Evolutionary conservation across 2,797 vertebrate species (phyloP).

Genomic region (Tragopan temminckii): DNA sequence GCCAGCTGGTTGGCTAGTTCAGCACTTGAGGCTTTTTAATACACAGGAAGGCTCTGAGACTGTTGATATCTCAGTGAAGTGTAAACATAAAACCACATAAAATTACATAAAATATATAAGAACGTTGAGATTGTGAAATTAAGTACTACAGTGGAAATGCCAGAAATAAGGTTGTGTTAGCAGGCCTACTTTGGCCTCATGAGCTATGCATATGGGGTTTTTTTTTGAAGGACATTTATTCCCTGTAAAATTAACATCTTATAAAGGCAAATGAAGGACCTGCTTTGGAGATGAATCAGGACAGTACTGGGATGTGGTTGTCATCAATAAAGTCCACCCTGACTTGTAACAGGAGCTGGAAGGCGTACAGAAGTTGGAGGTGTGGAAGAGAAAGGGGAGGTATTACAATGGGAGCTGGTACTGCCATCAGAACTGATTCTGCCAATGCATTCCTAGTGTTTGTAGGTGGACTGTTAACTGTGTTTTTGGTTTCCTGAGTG

Average conservation of each 20-base stretch:
- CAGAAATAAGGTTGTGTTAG: neutral
- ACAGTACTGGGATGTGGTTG: neutral
- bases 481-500: neutral
- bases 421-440: neutral
- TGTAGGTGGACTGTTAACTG: neutral
- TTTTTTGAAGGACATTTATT: neutral
- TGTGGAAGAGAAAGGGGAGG: neutral
- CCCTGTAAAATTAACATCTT: neutral
- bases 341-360: neutral
- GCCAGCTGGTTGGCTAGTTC: neutral
- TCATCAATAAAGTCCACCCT: neutral
- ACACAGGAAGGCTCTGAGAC: neutral
- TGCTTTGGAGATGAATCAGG: neutral
- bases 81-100: neutral
- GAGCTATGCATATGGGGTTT: neutral
- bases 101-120: neutral
- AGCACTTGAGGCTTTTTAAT: neutral
- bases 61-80: neutral
- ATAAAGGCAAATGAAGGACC: neutral
- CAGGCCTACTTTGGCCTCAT: neutral
- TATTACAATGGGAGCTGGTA: neutral
- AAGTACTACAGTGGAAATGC: neutral
- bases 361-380: neutral
- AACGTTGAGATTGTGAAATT: neutral
- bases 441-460: neutral